phyloP scores from a whole-genome alignment of 2,113 vertebrate species.

The Petrocephalus zakoni region DNA sequence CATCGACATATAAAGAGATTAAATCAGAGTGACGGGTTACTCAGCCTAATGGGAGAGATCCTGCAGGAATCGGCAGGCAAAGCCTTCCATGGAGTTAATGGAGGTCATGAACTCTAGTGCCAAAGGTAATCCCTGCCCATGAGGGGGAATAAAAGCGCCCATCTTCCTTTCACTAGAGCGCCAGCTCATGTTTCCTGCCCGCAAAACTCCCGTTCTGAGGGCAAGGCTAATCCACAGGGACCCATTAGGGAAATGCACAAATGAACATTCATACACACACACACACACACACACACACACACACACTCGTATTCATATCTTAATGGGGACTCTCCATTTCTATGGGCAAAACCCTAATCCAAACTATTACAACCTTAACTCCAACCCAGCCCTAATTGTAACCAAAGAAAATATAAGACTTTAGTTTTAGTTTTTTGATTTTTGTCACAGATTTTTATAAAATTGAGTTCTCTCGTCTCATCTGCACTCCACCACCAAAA shows the following conservation, averaged over 20 bases:
- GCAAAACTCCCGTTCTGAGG: not conserved
- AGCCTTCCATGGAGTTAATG: slow-evolving; percentile 1
- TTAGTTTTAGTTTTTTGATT: not conserved
- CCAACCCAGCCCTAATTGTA: not conserved
- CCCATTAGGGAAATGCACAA: not conserved
- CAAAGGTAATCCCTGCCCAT: not conserved
- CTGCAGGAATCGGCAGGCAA: not conserved
- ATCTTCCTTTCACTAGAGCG: not conserved
- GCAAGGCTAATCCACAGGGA: not conserved
- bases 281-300: not conserved
- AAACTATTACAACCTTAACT: not conserved
- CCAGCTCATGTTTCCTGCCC: not conserved
- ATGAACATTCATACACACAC: not conserved
- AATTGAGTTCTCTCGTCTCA: not conserved
- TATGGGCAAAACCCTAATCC: not conserved
- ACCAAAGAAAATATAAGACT: not conserved
- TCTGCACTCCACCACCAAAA: too few species aligned
- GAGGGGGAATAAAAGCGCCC: not conserved
- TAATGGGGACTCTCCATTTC: not conserved
- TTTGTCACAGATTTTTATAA: not conserved
- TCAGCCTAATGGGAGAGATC: not conserved
- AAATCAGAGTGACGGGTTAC: not conserved
- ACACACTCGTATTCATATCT: not conserved
- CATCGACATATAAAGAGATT: not conserved
- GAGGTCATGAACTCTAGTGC: slow-evolving; percentile 1